phyloP scores from a whole-genome alignment of 2,888 invertebrate species.

The Orthosia incerta region DNA sequence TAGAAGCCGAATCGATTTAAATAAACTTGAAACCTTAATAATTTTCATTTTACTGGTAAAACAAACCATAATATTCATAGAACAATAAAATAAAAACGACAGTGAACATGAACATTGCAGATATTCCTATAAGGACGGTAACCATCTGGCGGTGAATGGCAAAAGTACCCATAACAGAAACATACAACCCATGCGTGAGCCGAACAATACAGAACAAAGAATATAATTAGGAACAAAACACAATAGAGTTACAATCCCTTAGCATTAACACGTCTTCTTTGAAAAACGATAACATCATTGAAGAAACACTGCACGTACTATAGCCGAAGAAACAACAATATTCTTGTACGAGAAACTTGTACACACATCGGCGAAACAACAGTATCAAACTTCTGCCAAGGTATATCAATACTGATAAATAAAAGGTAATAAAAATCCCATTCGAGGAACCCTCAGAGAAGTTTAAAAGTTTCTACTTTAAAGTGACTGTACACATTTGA shows the following conservation, averaged over 20 bases:
- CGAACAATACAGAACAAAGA: conserved; percentile 45
- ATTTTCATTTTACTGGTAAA: neutral
- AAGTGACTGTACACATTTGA: conserved; percentile 67
- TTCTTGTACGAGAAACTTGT: conserved; percentile 38
- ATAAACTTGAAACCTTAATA: neutral
- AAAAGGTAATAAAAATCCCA: conserved; percentile 73
- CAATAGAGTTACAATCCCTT: conserved; percentile 43
- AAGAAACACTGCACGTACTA: conserved; percentile 30
- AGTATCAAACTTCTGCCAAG: conserved; percentile 53
- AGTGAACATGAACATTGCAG: conserved; percentile 11
- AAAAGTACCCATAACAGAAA: conserved; percentile 38
- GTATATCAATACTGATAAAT: conserved; percentile 67
- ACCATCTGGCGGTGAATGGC: conserved; percentile 25
- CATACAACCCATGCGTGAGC: conserved; percentile 23
- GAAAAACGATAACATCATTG: conserved; percentile 40
- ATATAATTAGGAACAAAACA: conserved; percentile 50
- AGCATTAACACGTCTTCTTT: conserved; percentile 44
- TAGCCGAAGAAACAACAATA: conserved; percentile 37
- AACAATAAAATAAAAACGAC: conserved; percentile 17
- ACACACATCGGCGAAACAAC: conserved; percentile 50
- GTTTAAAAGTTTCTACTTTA: conserved; percentile 65
- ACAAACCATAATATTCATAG: conserved; percentile 2
- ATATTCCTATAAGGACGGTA: conserved; percentile 12
- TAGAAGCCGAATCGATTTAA: neutral
- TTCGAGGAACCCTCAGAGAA: conserved; percentile 58